These are phyloP conservation scores for Crambe crambe DNA, from an alignment of 37 sponge, comb jelly and placozoan species.

Conservation along the genomic window DNA sequence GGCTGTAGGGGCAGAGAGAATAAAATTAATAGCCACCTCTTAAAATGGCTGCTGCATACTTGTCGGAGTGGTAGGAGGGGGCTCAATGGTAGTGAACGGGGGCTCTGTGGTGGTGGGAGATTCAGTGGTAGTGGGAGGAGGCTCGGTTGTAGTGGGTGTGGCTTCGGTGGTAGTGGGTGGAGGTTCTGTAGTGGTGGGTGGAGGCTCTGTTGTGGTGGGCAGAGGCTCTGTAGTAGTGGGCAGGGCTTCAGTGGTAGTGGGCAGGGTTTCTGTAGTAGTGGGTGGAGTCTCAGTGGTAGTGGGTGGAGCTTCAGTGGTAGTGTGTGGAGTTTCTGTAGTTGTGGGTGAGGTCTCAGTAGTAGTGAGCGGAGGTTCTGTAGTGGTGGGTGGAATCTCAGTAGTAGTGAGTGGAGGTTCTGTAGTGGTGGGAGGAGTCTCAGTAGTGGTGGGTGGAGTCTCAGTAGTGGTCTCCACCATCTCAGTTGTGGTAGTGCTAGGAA, in stretches of 20 bases:
- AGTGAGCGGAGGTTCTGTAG: neutral
- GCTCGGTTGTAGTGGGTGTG: neutral
- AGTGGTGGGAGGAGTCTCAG: neutral
- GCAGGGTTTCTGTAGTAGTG: neutral
- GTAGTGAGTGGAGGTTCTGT: neutral
- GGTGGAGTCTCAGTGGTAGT: neutral
- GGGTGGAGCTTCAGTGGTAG: conserved; percentile 11
- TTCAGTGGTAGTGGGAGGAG: neutral
- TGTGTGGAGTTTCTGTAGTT: neutral
- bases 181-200: neutral
- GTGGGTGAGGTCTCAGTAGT: neutral
- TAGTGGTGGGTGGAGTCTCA: neutral
- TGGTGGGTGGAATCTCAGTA: neutral
- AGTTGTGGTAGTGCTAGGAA: too few species aligned
- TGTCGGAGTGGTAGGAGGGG: too few species aligned
- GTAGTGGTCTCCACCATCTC: too few species aligned
- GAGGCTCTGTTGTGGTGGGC: neutral
- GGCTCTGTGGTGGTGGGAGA: neutral
- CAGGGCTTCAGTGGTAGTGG: neutral
- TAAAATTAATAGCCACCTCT: too few species aligned
- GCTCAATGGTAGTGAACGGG: too few species aligned
- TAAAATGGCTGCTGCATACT: too few species aligned
- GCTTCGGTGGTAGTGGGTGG: neutral
- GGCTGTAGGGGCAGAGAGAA: too few species aligned
- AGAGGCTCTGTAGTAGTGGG: neutral